Percentiles rank a stretch among this genome's conserved stretches.
Evolutionary conservation across 2,113 vertebrate species (phyloP).

Genomic region (Strix aluco): DNA sequence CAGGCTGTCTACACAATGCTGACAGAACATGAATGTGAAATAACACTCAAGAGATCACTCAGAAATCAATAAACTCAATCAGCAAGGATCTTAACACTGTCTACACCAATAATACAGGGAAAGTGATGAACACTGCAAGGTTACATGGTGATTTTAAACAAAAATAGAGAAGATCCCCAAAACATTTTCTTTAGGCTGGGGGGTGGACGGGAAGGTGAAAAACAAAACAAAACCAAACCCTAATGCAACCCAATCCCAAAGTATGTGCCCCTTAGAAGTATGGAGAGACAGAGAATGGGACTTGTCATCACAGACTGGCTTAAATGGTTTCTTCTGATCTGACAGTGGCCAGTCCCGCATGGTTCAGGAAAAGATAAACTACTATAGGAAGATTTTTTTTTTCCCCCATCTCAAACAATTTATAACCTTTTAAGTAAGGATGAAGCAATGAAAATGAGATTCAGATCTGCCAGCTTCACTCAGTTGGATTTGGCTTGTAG

Average conservation of each 20-base stretch:
- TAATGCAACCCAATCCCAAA: background rate
- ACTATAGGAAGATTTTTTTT: background rate
- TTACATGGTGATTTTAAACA: background rate
- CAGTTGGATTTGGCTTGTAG: background rate
- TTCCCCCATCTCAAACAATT: background rate
- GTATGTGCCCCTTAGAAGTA: background rate
- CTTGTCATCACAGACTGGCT: background rate
- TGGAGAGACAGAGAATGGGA: background rate
- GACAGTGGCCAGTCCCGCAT: background rate
- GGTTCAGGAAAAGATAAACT: background rate
- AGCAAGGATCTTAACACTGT: background rate
- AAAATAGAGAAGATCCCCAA: background rate
- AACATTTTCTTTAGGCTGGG: background rate
- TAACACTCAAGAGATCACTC: constrained; percentile 34
- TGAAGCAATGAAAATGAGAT: background rate
- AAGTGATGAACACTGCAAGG: background rate
- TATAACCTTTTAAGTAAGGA: background rate
- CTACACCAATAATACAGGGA: background rate
- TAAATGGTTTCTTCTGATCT: background rate
- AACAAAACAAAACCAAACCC: background rate
- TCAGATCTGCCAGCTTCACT: background rate
- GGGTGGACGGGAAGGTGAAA: background rate
- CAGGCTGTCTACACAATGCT: background rate
- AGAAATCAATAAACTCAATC: constrained; percentile 62
- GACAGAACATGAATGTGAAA: constrained; percentile 27